Base-by-base conservation (phyloP, 1,140 invertebrate genomes). In the Spodoptera litura region DNA sequence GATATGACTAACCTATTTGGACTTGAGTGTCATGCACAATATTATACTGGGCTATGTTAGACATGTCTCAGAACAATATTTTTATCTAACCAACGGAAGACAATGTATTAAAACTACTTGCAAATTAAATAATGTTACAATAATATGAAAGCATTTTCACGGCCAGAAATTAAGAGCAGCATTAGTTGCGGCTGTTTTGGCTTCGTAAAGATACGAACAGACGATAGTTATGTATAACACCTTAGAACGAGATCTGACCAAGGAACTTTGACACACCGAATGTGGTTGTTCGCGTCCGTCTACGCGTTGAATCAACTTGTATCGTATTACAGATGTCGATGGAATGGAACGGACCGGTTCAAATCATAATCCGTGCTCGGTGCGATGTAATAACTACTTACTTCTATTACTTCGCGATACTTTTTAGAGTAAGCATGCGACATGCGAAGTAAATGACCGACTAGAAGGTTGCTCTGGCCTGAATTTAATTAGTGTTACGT, bases 231-330 rank as follows among this genome's bases (percentile, higher is more conserved):
- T 27, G 38, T 68, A 20, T n/a, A 31, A 68, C 51, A 68, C 2
- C 11, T 4, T 4, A 51, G 9, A 66, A 66, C 20, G 13, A 52
- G 49, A 68, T 68, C 64, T 53, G 49, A 52, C 20, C 20, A 68
- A 68, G 64, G 31, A 68, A 66, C 64, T 49, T 68, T 68, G 64
- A 52, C 64, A 68, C 64, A 27, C 44, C 49, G 44, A 68, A 66
- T 66, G 59, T 62, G 59, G 35, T 38, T 38, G 35, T 62, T 35
- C 35, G n/a, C 59, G 31, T 15, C 38, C 38, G 38, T 44, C 38
- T 44, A 38, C 35, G 38, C 38, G 9, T 44, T 44, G 38, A 44
- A 44, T 44, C 38, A 44, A 44, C 38, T 44, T 62, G 31, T 38
- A 62, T 62, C 35, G 9, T 31, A 44, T 62, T 44, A 38, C 31